Percentiles rank a stretch among this genome's conserved stretches.
These are phyloP conservation scores for Epizoanthus rinbou DNA, from an alignment of 92 coral and sea anemone genomes.

Conservation along the genomic window DNA sequence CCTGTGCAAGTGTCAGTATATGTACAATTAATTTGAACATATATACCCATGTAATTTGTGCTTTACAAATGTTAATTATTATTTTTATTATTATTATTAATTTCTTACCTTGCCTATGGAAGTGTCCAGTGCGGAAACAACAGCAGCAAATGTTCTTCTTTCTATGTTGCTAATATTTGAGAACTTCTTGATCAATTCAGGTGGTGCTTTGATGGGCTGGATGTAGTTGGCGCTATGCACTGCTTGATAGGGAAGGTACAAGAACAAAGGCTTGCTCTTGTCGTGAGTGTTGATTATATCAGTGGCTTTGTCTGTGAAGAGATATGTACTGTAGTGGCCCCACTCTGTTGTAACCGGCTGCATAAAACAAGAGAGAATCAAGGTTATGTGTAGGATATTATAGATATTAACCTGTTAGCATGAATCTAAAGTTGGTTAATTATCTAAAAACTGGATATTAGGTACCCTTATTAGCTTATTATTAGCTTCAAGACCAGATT, in stretches of 20 bases:
- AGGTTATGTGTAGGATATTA: no score
- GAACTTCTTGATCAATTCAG: conserved; percentile 65
- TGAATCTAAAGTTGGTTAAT: no score
- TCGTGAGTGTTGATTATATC: conserved; percentile 61
- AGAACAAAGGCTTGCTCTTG: conserved; percentile 60
- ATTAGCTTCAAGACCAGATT: no score
- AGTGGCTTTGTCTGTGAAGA: conserved; percentile 62
- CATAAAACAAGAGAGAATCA: background rate
- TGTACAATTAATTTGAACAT: no score
- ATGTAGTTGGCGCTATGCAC: conserved; percentile 70
- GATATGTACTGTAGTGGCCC: conserved; percentile 71
- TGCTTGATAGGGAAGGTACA: conserved; percentile 75
- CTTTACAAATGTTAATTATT: no score
- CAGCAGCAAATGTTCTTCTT: conserved; percentile 82
- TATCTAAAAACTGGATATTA: no score
- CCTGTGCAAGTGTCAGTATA: no score
- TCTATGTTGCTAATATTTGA: conserved; percentile 53
- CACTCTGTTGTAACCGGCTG: conserved; percentile 67
- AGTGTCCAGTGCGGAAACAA: conserved; percentile 70
- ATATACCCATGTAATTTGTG: no score
- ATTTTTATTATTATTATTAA: no score
- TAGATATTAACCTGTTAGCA: no score
- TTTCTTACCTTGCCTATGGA: conserved; percentile 68
- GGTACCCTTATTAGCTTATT: no score
- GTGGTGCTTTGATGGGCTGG: conserved; percentile 74